Evolutionary conservation across 2,113 vertebrate species (phyloP), one percentile per base, ranked within the genome.

Genomic region (Zosterops japonicus): DNA sequence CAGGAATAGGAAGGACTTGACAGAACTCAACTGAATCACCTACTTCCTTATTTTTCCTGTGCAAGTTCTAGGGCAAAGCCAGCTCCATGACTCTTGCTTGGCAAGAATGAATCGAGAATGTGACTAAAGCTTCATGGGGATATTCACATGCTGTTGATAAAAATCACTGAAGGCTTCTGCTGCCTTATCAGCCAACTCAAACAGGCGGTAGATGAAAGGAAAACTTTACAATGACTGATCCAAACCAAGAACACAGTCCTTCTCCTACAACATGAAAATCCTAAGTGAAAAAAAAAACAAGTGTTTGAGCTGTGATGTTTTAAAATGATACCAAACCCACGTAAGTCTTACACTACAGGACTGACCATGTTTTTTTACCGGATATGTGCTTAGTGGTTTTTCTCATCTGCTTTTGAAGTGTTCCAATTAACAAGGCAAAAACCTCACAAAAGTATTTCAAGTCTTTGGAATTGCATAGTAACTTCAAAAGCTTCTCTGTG

Each of bases 391-490:
- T 55, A 59, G 39, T 60, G n/a, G 31, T 36, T 41, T 69, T 90
- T 76, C 64, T 86, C 31, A 11, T 83, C n/a, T 76, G 63, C 59
- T 81, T 80, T 60, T 44, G 12, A 39, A 84, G 35, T 11, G 27
- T 64, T 83, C 23, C 72, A 55, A 86, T 55, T 64, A 83, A 60
- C 61, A 87, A 60, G 35, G 24, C 12, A 60, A 79, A 94, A 85
- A 39, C n/a, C 6, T 81, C 50, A 64, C 33, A 8, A 3, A 86
- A 49, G 8, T 55, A 63, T 74, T 92, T 94, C 12, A 63, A 6
- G 50, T 57, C 42, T 81, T 67, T 47, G 64, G 47, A 12, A 11
- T 25, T 17, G 6, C 56, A 47, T 12, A 46, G 9, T 69, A 68
- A 72, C 31, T 85, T 61, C 8, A 74, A 52, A 57, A 89, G 17